Evolutionary conservation across 2,888 invertebrate species (phyloP), one percentile per base, ranked within the genome.

Genomic region (Drosophila colorata): DNA sequence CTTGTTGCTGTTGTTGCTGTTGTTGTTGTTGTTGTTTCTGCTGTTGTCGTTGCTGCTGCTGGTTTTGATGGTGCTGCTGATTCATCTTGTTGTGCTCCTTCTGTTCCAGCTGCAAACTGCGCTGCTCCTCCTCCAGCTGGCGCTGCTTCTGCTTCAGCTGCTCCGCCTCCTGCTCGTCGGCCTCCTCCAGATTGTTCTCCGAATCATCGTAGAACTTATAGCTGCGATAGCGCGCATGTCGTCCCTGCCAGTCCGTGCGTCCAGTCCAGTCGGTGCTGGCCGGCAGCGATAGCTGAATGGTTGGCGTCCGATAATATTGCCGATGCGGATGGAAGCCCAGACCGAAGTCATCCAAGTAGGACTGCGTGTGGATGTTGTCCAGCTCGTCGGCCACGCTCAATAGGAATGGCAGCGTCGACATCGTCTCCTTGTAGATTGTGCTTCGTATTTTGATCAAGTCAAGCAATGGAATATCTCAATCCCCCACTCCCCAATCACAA

Each of bases 301-400:
- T 91, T 28, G 92, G 92, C 18, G 91, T 89, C n/a, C 92, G 88
- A 57, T 86, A 90, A 63, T 91, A 92, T 33, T 91, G 91, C 7
- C 92, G 91, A 71, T 92, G 91, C 28, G 92, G 92, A 82, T 92
- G 91, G 68, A 92, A 91, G 25, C 92, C 92, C 73, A 91, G 79
- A 3, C 92, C 92, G 51, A 92, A 92, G 75, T 92, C 92, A 57
- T 92, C 92, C 89, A 91, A 81, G 60, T 92, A 92, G 28, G 91
- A 90, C 68, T 91, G 91, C 5, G 91, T 90, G 57, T 91, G 90
- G 16, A 92, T 83, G 67, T 91, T 92, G 78, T 92, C 92, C 82
- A 92, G 83, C 87, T 92, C 92, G 67, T 92, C 92, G 72, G 92
- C 91, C 44, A 92, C 90, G 71, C 92, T 91, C 65, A 92, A 72